A percentile compares a stretch with the other conserved stretches of the same genome.
Conservation (phyloP, 2,888 invertebrate genomes). For the Macrosiphum euphorbiae region DNA sequence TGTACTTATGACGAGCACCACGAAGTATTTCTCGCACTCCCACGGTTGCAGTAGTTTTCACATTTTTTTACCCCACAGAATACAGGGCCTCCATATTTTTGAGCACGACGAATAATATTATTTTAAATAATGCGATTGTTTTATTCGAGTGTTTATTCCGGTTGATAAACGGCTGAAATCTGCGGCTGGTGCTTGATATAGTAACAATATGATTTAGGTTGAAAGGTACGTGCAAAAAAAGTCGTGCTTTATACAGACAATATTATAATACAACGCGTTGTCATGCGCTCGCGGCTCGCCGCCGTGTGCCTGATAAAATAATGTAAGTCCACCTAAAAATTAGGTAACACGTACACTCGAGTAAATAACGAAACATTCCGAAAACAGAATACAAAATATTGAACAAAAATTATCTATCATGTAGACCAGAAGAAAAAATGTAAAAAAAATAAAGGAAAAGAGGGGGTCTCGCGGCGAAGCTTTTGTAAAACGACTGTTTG, state of each 20-base stretch:
- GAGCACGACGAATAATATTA: neutral
- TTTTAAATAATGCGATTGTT: slow-evolving; percentile 36
- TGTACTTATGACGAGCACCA: slow-evolving; percentile 7
- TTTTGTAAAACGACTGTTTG: slow-evolving; percentile 56
- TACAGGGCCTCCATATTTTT: neutral
- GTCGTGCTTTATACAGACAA: too few relatives aligned
- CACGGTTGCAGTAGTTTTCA: neutral
- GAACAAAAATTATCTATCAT: neutral
- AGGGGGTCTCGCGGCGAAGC: neutral
- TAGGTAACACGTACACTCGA: neutral
- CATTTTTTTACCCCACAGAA: neutral
- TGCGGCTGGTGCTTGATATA: neutral
- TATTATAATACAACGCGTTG: neutral
- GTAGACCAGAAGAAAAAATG: neutral
- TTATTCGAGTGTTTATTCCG: slow-evolving; percentile 21
- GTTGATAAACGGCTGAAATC: slow-evolving; percentile 6
- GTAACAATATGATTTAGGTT: neutral
- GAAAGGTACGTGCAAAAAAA: neutral
- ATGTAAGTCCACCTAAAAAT: neutral
- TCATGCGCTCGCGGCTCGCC: neutral
- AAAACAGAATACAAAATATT: slow-evolving; percentile 8
- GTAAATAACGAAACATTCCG: neutral
- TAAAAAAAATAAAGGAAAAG: slow-evolving; percentile 27
- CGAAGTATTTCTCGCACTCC: neutral
- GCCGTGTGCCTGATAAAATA: neutral